Conservation (phyloP, 2,888 invertebrate genomes). For the Rhagonycha fulva region DNA sequence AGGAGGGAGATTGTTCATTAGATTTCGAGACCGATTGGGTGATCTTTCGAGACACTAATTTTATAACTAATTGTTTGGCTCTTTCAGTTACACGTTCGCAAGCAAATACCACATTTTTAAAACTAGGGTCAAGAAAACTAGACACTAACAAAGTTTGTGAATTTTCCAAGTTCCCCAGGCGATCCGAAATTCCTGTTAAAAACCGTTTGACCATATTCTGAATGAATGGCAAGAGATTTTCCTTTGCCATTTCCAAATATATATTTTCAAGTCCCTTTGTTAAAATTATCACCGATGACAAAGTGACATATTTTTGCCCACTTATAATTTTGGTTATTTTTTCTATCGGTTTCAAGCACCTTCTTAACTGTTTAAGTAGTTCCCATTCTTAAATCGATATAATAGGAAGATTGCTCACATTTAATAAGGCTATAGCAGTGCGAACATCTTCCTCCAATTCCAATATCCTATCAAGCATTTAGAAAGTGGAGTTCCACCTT, state of each 20-base stretch:
- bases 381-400: slow-evolving; percentile 29
- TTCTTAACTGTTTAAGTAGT: slow-evolving; percentile 31
- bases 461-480: slow-evolving; percentile 32
- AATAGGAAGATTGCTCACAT: slow-evolving; percentile 20
- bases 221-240: too few species aligned
- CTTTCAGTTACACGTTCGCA: background rate
- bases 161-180: slow-evolving; percentile 11
- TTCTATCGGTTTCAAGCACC: slow-evolving; percentile 37
- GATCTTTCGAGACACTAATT: background rate
- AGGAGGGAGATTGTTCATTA: background rate
- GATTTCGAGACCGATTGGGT: too few species aligned
- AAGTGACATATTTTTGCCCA: slow-evolving; percentile 31
- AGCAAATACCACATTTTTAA: slow-evolving; percentile 13
- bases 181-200: background rate
- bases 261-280: slow-evolving; percentile 27
- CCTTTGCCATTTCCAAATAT: too few species aligned
- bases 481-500: slow-evolving; percentile 2
- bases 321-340: slow-evolving; percentile 35
- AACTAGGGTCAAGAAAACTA: slow-evolving; percentile 20
- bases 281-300: slow-evolving; percentile 31
- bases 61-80: slow-evolving; percentile 1
- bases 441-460: slow-evolving; percentile 30
- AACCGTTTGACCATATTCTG: background rate
- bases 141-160: slow-evolving; percentile 7
- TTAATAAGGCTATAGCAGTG: slow-evolving; percentile 32